Evolutionary conservation across 2,888 invertebrate genomes (phyloP), one percentile per base, ranked within the genome.

Genomic region (Epistrophella euchroma): DNA sequence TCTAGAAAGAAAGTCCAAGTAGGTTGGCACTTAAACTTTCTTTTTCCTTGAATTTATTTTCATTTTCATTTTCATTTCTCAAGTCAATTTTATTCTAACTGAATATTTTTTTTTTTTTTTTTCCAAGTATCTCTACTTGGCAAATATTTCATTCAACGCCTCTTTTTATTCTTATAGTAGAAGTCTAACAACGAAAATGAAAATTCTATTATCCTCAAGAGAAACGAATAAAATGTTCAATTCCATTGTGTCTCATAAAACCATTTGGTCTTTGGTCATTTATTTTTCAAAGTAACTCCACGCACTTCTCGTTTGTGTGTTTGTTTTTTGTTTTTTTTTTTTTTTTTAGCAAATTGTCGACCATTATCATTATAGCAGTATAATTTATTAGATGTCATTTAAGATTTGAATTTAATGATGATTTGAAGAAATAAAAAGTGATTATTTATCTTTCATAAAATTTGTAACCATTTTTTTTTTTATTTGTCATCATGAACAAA

Each of bases 351-450:
- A 62, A 62, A 43, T 43, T 62, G 43, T 62, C 43, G 43, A 5
- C 62, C 25, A 62, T 62, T 25, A 28, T n/a, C 60, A 43, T 62
- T 43, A 40, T 62, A 25, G 7, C 25, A 37, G 60, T 22, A 43
- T 62, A 62, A 62, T 62, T 62, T 43, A 62, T 62, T 25, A 43
- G 62, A 62, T 43, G 40, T 43, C 43, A 62, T n/a, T 43, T n/a
- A n/a, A 62, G 43, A 62, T 62, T 62, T 62, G 40, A 62, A 1
- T 62, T 62, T 62, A 40, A 40, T 62, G 40, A 40, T 62, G 43
- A 62, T 62, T 62, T 62, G 40, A n/a, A 62, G 28, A 62, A 62
- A 56, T 17, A 32, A 56, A 11, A 17, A 28, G 3, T 9, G 7
- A 25, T 7, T 13, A 25, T 55, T 28, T 55, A 28, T 56, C 4